A percentile compares a stretch with the other conserved stretches of the same genome.
These are phyloP conservation scores for Dicrurus megarhynchus DNA, from an alignment of 2,113 vertebrate species.

Conservation along the genomic window DNA sequence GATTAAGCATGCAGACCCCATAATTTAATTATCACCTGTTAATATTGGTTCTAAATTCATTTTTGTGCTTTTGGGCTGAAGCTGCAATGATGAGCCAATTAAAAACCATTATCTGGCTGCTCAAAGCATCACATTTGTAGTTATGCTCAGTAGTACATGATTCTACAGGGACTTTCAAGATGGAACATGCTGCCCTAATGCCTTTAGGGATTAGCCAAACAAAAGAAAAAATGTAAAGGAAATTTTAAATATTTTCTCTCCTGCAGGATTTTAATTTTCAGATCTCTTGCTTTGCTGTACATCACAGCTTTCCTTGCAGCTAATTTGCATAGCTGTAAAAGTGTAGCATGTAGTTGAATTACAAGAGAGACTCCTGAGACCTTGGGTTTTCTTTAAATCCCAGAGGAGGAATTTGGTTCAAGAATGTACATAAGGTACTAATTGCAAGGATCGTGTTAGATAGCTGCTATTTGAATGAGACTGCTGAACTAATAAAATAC, in stretches of 20 bases:
- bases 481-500: conserved; percentile 34
- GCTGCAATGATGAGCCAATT: conserved; percentile 70
- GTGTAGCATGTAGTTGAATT: neutral
- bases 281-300: conserved; percentile 26
- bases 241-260: conserved; percentile 57
- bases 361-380: conserved; percentile 32
- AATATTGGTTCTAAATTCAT: conserved; percentile 71
- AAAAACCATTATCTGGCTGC: conserved; percentile 68
- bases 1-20: conserved; percentile 64
- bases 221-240: conserved; percentile 56
- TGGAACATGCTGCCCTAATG: conserved; percentile 40
- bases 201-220: conserved; percentile 49
- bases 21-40: conserved; percentile 77
- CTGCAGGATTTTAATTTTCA: conserved; percentile 42
- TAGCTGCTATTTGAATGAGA: conserved; percentile 28
- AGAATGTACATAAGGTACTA: conserved; percentile 44
- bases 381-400: conserved; percentile 37
- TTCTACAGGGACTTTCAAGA: conserved; percentile 48
- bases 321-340: conserved; percentile 47
- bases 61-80: conserved; percentile 69
- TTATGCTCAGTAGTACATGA: conserved; percentile 29
- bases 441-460: conserved; percentile 25
- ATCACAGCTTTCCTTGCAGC: conserved; percentile 2
- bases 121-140: conserved; percentile 57
- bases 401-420: conserved; percentile 34